phyloP scores from a whole-genome alignment of 2,113 vertebrate genomes.

The Scomber scombrus region DNA sequence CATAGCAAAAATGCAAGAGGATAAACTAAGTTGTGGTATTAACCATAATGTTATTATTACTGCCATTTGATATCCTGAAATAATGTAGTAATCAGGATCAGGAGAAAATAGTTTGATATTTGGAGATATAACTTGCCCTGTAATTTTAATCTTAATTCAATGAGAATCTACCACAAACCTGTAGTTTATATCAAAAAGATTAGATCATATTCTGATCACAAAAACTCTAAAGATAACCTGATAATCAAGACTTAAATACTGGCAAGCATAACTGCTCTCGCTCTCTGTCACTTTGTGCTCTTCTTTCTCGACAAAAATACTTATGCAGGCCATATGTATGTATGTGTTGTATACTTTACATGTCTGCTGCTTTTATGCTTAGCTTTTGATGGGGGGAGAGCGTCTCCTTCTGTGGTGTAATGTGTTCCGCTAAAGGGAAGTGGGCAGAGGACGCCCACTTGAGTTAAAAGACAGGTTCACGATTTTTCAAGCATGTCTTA shows the following conservation, averaged over 20 bases:
- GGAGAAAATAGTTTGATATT: too few species aligned
- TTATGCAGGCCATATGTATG: neutral
- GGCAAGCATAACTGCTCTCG: neutral
- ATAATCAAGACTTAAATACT: neutral
- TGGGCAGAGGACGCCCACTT: neutral
- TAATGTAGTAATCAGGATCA: too few species aligned
- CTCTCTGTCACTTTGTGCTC: neutral
- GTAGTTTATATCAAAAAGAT: neutral
- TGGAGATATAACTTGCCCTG: too few species aligned
- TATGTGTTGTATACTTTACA: neutral
- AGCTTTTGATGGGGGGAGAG: neutral
- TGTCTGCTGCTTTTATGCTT: neutral
- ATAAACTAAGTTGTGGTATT: neutral
- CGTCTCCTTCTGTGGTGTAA: neutral
- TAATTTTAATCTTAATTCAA: too few species aligned
- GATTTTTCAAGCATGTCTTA: too few species aligned
- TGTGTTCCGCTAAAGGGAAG: conserved; percentile 16
- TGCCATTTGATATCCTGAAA: neutral
- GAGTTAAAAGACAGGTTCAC: too few species aligned
- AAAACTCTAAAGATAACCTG: neutral
- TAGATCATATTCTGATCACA: neutral
- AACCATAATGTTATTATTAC: neutral
- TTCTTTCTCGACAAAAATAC: conserved; percentile 4
- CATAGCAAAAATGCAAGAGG: neutral
- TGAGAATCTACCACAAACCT: too few species aligned